These are phyloP conservation scores for Polymixis lichenea DNA, from an alignment of 2,888 invertebrate genomes.

Conservation along the genomic window DNA sequence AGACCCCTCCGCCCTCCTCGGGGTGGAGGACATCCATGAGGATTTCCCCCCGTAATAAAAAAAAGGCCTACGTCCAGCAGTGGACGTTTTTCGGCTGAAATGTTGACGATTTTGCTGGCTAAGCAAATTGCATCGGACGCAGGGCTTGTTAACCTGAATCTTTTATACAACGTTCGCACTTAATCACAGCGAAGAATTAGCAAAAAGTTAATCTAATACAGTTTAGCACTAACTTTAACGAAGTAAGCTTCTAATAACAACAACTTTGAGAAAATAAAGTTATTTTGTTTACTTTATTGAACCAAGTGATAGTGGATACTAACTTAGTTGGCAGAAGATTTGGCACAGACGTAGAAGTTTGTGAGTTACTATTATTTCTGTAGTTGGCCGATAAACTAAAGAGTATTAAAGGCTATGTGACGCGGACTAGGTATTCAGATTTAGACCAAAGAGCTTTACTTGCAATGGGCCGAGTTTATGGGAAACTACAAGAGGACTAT, in stretches of 20 bases:
- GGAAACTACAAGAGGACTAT: not conserved
- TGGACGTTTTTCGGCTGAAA: too few species aligned
- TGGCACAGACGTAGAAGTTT: slow-evolving; percentile 25
- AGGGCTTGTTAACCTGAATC: not conserved
- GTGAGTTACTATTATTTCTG: slow-evolving; percentile 38
- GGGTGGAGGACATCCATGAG: too few species aligned
- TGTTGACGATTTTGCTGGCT: too few species aligned
- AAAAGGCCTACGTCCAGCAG: too few species aligned
- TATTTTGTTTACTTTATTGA: slow-evolving; percentile 14
- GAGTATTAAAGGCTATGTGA: slow-evolving; percentile 39
- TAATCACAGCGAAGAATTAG: not conserved
- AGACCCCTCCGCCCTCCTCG: too few species aligned
- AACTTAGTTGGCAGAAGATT: slow-evolving; percentile 37
- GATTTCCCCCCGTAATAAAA: too few species aligned
- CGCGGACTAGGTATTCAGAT: slow-evolving; percentile 3
- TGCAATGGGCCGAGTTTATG: not conserved
- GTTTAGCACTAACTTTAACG: slow-evolving; percentile 17
- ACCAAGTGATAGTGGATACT: not conserved
- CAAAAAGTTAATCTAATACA: slow-evolving; percentile 20
- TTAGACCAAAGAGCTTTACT: not conserved
- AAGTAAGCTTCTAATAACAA: slow-evolving; percentile 21
- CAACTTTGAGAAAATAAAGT: not conserved
- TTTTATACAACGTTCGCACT: slow-evolving; percentile 10
- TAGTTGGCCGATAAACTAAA: slow-evolving; percentile 34
- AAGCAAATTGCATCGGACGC: not conserved